Percentiles rank a stretch among this genome's conserved stretches.
Evolutionary conservation across 2,888 invertebrate species (phyloP).

Genomic region (Spodoptera littoralis): DNA sequence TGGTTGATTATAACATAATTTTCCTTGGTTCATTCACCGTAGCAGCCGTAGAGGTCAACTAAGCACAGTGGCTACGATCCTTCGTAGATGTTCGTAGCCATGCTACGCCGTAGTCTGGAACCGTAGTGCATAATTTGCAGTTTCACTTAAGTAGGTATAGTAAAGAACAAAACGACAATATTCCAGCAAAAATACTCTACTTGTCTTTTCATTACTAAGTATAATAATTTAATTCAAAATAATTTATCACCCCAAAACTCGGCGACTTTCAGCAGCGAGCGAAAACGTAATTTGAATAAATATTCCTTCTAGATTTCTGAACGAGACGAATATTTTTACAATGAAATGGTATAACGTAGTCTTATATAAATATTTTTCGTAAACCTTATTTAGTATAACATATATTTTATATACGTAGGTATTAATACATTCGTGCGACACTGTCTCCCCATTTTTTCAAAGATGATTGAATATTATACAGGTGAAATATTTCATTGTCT

Average conservation of each 20-base stretch:
- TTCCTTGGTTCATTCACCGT: constrained; percentile 5
- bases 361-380: constrained; percentile 47
- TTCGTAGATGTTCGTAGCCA: constrained; percentile 10
- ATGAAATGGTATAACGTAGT: constrained; percentile 42
- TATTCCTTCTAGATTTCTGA: constrained; percentile 48
- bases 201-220: constrained; percentile 14
- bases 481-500: constrained; percentile 33
- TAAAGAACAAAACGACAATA: constrained; percentile 1
- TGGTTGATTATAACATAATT: background rate
- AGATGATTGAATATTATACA: constrained; percentile 15
- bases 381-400: constrained; percentile 46
- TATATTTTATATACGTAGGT: constrained; percentile 1
- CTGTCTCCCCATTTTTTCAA: constrained; percentile 12
- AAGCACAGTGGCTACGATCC: constrained; percentile 26
- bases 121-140: too few species aligned
- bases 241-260: constrained; percentile 48
- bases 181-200: background rate
- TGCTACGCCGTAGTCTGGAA: constrained; percentile 28
- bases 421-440: constrained; percentile 10
- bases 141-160: background rate
- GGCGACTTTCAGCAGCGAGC: constrained; percentile 27
- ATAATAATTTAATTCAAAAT: constrained; percentile 44
- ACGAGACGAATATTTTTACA: constrained; percentile 44
- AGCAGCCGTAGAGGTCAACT: constrained; percentile 32
- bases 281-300: constrained; percentile 56